These are phyloP conservation scores for Papilio protenor DNA, from an alignment of 2,888 invertebrate genomes.

Conservation along the genomic window DNA sequence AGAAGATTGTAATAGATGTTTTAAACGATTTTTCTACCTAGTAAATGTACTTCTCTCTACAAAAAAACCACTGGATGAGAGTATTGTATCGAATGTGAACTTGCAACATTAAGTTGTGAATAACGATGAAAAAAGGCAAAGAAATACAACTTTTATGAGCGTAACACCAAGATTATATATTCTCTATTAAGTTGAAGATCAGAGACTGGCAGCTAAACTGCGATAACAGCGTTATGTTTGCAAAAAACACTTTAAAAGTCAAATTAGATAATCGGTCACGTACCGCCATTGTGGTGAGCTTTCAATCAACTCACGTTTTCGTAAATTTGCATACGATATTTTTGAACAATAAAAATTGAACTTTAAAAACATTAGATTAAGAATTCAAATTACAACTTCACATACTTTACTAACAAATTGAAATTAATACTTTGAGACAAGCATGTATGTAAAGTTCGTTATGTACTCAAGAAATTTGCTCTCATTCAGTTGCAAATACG, in stretches of 20 bases:
- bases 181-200: conserved; percentile 48
- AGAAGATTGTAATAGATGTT: no score
- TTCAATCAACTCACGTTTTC: conserved; percentile 66
- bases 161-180: neutral
- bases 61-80: no score
- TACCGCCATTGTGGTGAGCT: conserved; percentile 65
- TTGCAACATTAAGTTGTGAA: no score
- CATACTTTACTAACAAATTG: neutral
- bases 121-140: neutral
- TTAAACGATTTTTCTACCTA: neutral
- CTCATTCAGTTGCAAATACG: neutral
- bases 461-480: conserved; percentile 2
- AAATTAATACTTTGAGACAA: neutral
- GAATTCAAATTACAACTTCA: neutral
- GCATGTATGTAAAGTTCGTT: neutral
- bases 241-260: conserved; percentile 64
- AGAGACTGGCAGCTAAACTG: conserved; percentile 53
- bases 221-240: conserved; percentile 60
- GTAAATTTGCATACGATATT: conserved; percentile 47
- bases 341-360: conserved; percentile 41
- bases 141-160: neutral
- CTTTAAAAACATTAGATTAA: conserved; percentile 22
- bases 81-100: no score
- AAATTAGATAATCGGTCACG: conserved; percentile 76
- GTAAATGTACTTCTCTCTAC: no score